Percentiles rank a stretch among this genome's conserved stretches.
phyloP scores from a whole-genome alignment of 1,140 invertebrate species.

The Limonius californicus region DNA sequence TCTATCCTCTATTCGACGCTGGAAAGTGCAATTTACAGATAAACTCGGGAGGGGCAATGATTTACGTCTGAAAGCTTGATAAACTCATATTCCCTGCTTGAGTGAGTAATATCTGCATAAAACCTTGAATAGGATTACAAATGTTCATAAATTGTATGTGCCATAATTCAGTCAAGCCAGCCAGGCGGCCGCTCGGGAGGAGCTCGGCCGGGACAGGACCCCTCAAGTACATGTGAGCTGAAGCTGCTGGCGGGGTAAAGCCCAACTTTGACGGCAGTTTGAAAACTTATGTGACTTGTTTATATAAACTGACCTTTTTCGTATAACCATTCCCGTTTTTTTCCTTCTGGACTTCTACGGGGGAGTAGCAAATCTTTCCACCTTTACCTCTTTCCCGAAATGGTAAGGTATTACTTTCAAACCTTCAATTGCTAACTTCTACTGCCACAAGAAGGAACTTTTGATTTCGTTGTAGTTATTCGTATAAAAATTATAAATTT shows the following conservation, averaged over 20 bases:
- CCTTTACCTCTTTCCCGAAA: too few relatives aligned
- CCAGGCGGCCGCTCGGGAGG: slow-evolving; percentile 20
- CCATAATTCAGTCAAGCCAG: slow-evolving; percentile 45
- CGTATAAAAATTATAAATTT: too few relatives aligned
- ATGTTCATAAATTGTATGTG: slow-evolving; percentile 49
- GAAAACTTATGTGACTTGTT: not conserved
- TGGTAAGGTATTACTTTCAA: too few relatives aligned
- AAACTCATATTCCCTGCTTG: slow-evolving; percentile 50
- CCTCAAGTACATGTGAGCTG: not conserved
- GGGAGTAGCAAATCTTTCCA: too few relatives aligned
- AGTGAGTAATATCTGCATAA: slow-evolving; percentile 50
- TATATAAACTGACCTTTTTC: not conserved
- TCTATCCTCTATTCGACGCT: slow-evolving; percentile 17
- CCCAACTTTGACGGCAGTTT: not conserved
- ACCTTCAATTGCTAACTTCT: too few relatives aligned
- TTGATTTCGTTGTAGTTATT: too few relatives aligned
- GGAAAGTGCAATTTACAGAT: slow-evolving; percentile 50
- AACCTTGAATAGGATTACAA: slow-evolving; percentile 51
- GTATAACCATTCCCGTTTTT: too few relatives aligned
- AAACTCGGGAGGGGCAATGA: slow-evolving; percentile 45
- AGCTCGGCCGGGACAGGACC: slow-evolving; percentile 11
- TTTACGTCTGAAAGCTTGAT: slow-evolving; percentile 50
- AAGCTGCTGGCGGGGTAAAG: not conserved
- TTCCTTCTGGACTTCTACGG: too few relatives aligned
- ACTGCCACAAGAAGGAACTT: too few relatives aligned